Evolutionary conservation across 1,140 invertebrate species (phyloP), one percentile per base, ranked within the genome.

Genomic region (Cepaea nemoralis): DNA sequence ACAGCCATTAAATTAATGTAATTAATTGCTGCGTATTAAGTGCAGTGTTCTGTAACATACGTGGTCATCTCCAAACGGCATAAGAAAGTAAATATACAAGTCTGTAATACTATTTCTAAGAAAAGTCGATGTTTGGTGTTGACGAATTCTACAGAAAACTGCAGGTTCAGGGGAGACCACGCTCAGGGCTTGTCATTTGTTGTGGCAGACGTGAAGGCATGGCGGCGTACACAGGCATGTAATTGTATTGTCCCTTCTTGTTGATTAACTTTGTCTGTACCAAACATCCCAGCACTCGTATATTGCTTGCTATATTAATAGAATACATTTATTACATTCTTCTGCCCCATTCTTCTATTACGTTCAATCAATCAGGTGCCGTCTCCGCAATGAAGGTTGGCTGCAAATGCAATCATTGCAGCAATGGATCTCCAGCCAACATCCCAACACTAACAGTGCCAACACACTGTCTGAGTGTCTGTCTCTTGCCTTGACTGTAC

Each of bases 171-270:
- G 74, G 74, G 75, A 77, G 12, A 37, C 39, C 8, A 77, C 35
- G 63, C 75, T 63, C 12, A 66, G 8, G 6, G 24, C n/a, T n/a
- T n/a, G n/a, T n/a, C n/a, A n/a, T n/a, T 40, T 71, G 37, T 63
- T 6, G 39, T 63, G 19, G 10, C n/a, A n/a, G n/a, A n/a, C n/a
- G n/a, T 63, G 42, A 63, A 19, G 66, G 39, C 27, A 77, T 77
- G 75, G 75, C 75, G 35, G 27, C 75, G 6, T 77, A 77, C 75
- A 63, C 75, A 77, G 75, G 75, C 75, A 77, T 77, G 75, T 59
- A 22, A 22, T 55, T 55, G 50, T 55, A 22, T 55, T 55, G 50
- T 55, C 3, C 19, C 19, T 5, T n/a, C n/a, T n/a, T n/a, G n/a
- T n/a, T n/a, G n/a, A n/a, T n/a, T n/a, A n/a, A n/a, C n/a, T n/a